A percentile compares a stretch with the other conserved stretches of the same genome.
Conservation (phyloP, 2,888 invertebrate genomes). For the Perithous albicinctus region DNA sequence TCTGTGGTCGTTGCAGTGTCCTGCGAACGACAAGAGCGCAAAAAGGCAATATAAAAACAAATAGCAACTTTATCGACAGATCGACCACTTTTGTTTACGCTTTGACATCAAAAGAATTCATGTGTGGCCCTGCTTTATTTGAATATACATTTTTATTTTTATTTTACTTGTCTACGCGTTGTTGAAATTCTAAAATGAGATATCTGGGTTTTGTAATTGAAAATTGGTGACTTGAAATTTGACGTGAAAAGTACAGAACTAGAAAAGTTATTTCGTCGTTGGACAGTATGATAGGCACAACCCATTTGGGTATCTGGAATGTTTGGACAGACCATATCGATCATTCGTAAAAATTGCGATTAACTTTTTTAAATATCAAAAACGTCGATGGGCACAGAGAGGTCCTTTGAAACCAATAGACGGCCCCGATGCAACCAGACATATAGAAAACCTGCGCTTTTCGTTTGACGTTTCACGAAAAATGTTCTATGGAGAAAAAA, state of each 20-base stretch:
- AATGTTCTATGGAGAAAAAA: slow-evolving; percentile 64
- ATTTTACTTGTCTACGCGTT: neutral
- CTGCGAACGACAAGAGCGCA: neutral
- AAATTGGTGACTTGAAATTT: slow-evolving; percentile 21
- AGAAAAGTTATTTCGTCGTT: neutral
- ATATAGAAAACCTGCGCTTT: slow-evolving; percentile 68
- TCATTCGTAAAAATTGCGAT: slow-evolving; percentile 18
- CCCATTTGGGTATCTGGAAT: slow-evolving; percentile 15
- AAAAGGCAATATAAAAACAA: slow-evolving; percentile 12
- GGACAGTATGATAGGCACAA: neutral
- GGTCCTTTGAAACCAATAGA: slow-evolving; percentile 74
- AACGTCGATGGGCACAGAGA: slow-evolving; percentile 25
- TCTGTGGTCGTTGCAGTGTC: slow-evolving; percentile 1
- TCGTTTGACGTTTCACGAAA: slow-evolving; percentile 77
- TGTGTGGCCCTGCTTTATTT: slow-evolving; percentile 29
- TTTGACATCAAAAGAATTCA: slow-evolving; percentile 55
- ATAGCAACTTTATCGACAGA: neutral
- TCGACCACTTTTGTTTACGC: slow-evolving; percentile 40
- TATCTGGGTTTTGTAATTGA: slow-evolving; percentile 21
- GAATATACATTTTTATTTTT: neutral
- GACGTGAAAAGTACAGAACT: neutral
- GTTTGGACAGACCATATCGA: slow-evolving; percentile 7
- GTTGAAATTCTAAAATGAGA: slow-evolving; percentile 33
- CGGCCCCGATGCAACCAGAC: slow-evolving; percentile 73
- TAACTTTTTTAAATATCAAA: slow-evolving; percentile 49